phyloP scores from a whole-genome alignment of 1,140 invertebrate species.

The Zaprionus capensis region DNA sequence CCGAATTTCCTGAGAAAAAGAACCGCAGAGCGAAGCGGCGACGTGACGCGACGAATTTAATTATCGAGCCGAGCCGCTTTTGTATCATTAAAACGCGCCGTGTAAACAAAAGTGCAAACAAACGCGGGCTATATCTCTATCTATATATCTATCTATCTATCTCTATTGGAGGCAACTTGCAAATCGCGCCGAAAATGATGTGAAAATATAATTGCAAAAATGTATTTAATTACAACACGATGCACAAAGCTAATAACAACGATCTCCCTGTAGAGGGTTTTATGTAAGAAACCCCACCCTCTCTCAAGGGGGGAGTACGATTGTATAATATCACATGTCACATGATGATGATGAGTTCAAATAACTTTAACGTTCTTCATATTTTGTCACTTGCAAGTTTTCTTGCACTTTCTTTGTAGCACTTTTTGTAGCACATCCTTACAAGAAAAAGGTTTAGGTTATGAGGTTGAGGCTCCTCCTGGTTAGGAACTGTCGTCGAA shows the following conservation, averaged over 20 bases:
- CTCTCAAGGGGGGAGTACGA: background rate
- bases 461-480: background rate
- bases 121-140: background rate
- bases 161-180: constrained; percentile 3
- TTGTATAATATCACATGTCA: background rate
- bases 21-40: too few relatives aligned
- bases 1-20: background rate
- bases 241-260: constrained; percentile 38
- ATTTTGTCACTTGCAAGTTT: background rate
- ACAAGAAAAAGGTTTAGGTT: constrained; percentile 5
- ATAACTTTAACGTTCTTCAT: background rate
- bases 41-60: background rate
- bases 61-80: background rate
- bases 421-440: constrained; percentile 10
- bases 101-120: constrained; percentile 14
- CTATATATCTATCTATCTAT: background rate
- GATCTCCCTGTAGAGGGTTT: constrained; percentile 9
- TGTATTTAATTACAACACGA: constrained; percentile 44
- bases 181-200: constrained; percentile 7
- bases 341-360: background rate
- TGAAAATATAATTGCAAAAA: constrained; percentile 39
- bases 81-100: constrained; percentile 5
- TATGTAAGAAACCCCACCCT: background rate
- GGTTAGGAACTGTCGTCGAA: background rate
- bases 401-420: background rate